Percentiles rank a stretch among this genome's conserved stretches.
Evolutionary conservation across 2,888 invertebrate species (phyloP).

Genomic region (Phortica magna): DNA sequence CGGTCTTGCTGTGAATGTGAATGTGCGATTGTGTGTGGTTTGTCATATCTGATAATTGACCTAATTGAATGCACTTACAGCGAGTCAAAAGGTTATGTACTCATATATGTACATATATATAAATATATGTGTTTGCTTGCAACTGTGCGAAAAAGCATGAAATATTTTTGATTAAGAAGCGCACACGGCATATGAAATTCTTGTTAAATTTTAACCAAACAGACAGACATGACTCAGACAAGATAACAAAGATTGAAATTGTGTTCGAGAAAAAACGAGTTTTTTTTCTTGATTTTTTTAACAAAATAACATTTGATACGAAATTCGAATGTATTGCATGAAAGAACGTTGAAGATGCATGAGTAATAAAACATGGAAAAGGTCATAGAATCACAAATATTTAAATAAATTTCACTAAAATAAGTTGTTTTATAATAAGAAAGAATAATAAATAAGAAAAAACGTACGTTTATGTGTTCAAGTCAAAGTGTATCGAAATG

Average conservation of each 20-base stretch:
- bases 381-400: too few species aligned
- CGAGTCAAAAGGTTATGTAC: constrained; percentile 31
- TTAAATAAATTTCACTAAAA: too few species aligned
- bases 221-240: constrained; percentile 3
- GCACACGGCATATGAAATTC: background rate
- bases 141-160: background rate
- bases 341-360: background rate
- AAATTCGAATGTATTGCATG: background rate
- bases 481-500: too few species aligned
- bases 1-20: background rate
- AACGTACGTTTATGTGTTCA: too few species aligned
- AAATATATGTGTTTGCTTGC: constrained; percentile 25
- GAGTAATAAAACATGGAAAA: background rate
- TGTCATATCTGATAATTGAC: constrained; percentile 58
- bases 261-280: background rate
- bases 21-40: background rate
- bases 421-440: too few species aligned
- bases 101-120: constrained; percentile 20
- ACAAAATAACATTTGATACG: background rate
- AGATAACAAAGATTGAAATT: background rate
- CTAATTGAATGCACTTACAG: constrained; percentile 65
- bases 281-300: too few species aligned
- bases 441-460: too few species aligned
- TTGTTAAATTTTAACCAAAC: background rate
- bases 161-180: background rate